Base-by-base conservation (phyloP, 1,140 invertebrate genomes). In the Andrena cerasifolii region DNA sequence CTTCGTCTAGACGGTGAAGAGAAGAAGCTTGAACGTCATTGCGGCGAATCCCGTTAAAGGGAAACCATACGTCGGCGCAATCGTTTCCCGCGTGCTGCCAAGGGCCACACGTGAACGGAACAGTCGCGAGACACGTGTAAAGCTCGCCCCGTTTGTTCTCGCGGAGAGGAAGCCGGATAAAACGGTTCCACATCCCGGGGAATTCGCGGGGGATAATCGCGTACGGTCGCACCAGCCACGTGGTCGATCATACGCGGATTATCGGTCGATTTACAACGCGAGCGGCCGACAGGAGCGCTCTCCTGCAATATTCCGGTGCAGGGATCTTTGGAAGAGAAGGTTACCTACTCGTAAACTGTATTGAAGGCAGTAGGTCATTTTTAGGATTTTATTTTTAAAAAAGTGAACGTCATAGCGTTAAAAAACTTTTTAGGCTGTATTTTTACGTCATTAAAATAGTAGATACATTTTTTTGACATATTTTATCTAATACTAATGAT, bases 31-130 rank as follows among this genome's bases (percentile, higher is more conserved):
- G 59, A 67, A 36, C 73, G 61, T 63, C 54, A 36, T 74, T 84
- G 51, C 43, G 62, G 62, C 63, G 74, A 86, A 88, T 88, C 83
- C 80, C 51, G 78, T 87, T 88, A 87, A 68, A 73, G 78, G 21
- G 86, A 87, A 87, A 82, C 87, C 87, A 43, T 87, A 85, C 18
- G 21, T 54, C 8, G 53, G 6, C 70, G 18, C 63, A 45, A 77
- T 61, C 36, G 67, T 82, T 82, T 82, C 7, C 10, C 43, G 26
- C 36, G 26, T 33, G 33, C 10, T n/a, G 1, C 16, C 47, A 65
- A 6, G 33, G 5, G 6, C 10, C 36, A 24, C 8, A 33, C 49
- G 54, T 61, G 49, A n/a, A 21, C 43, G n/a, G n/a, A n/a, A n/a
- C n/a, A n/a, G n/a, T n/a, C n/a, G n/a, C n/a, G n/a, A n/a, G n/a